Evolutionary conservation across 2,888 invertebrate genomes (phyloP).

Genomic region (Diadegma fenestrale): DNA sequence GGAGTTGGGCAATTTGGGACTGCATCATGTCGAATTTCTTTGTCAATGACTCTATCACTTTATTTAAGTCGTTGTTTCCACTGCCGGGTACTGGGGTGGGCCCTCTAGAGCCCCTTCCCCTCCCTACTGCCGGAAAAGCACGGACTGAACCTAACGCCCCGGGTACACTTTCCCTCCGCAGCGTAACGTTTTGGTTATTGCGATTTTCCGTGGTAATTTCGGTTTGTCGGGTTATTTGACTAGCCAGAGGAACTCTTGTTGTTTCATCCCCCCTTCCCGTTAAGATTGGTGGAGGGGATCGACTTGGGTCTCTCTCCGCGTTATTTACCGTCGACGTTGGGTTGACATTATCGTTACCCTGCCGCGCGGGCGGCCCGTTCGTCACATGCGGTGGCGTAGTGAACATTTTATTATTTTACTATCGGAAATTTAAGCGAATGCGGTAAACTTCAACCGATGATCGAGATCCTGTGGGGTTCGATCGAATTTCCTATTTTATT

Average conservation of each 20-base stretch:
- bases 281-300: no score
- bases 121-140: background rate
- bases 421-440: no score
- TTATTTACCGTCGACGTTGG: no score
- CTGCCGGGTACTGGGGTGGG: conserved; percentile 13
- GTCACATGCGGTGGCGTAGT: no score
- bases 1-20: background rate
- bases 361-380: no score
- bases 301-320: no score
- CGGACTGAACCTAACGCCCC: background rate
- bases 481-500: no score
- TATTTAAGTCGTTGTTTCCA: background rate
- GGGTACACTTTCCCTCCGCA: background rate
- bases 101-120: conserved; percentile 25
- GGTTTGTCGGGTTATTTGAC: background rate
- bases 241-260: background rate
- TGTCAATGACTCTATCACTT: background rate
- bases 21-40: conserved; percentile 6
- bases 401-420: no score
- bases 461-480: no score
- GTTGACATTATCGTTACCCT: no score
- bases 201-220: background rate
- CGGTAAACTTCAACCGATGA: no score
- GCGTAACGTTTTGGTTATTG: background rate
- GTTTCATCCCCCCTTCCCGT: background rate